Evolutionary conservation across 2,888 invertebrate genomes (phyloP).

Genomic region (Drosophila kanekoi): DNA sequence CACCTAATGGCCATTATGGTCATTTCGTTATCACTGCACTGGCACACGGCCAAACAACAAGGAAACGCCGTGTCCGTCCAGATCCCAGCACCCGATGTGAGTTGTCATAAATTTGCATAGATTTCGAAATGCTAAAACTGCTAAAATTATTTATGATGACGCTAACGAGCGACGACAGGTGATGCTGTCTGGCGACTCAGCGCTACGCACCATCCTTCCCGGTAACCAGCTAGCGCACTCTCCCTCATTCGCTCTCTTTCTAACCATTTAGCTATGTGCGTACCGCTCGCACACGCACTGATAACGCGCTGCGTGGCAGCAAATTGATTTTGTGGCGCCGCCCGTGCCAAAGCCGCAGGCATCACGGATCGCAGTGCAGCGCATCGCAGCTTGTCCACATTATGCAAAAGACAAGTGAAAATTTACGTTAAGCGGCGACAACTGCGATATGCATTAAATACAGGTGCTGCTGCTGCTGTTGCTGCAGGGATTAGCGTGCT

Average conservation of each 20-base stretch:
- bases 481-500: conserved; percentile 24
- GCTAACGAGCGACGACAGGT: conserved; percentile 82
- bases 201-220: conserved; percentile 30
- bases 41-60: conserved; percentile 49
- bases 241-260: conserved; percentile 6
- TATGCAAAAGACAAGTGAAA: conserved; percentile 80
- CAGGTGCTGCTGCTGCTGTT: background rate
- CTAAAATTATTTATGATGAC: conserved; percentile 81
- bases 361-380: conserved; percentile 18
- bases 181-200: conserved; percentile 61
- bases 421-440: conserved; percentile 70
- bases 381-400: conserved; percentile 63
- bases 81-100: conserved; percentile 17
- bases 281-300: conserved; percentile 47
- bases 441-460: conserved; percentile 35
- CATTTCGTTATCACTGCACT: conserved; percentile 72
- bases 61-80: conserved; percentile 55
- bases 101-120: conserved; percentile 76
- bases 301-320: conserved; percentile 75
- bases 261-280: background rate
- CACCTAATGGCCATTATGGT: conserved; percentile 76
- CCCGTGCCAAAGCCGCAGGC: conserved; percentile 63
- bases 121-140: conserved; percentile 70
- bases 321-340: conserved; percentile 80
- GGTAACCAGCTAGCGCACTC: background rate